Percentiles rank a stretch among this genome's conserved stretches.
These are phyloP conservation scores for Pristionchus mayeri DNA, from an alignment of 2,888 invertebrate genomes.

Conservation along the genomic window DNA sequence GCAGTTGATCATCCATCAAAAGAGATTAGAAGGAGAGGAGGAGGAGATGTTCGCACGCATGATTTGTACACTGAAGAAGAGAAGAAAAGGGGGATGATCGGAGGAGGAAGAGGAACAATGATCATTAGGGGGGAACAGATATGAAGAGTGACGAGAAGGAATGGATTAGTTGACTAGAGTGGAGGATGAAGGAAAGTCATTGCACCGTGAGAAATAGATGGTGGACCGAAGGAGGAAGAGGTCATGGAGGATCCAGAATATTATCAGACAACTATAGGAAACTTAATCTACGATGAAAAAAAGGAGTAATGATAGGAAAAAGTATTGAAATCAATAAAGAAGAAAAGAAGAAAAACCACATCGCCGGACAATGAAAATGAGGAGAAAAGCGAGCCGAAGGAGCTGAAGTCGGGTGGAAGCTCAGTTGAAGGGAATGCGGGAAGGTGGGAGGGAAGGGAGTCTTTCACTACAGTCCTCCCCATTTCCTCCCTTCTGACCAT, in stretches of 20 bases:
- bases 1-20: not conserved
- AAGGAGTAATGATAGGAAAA: not conserved
- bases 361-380: not conserved
- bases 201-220: not conserved
- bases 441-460: not conserved
- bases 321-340: not conserved
- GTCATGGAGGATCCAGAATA: not conserved
- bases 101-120: not conserved
- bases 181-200: constrained; percentile 18
- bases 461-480: not conserved
- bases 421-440: not conserved
- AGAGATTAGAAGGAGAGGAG: constrained; percentile 14
- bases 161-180: too few relatives aligned
- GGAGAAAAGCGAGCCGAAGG: not conserved
- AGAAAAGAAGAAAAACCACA: not conserved
- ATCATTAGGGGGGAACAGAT: not conserved
- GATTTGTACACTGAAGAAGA: constrained; percentile 26
- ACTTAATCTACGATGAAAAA: not conserved
- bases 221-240: not conserved
- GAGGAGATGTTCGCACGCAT: not conserved
- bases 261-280: not conserved
- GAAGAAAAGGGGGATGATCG: constrained; percentile 27
- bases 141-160: not conserved
- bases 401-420: not conserved
- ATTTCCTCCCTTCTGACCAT: constrained; percentile 3